phyloP scores from a whole-genome alignment of 2,113 vertebrate genomes.

The Emydura subglobosa region DNA sequence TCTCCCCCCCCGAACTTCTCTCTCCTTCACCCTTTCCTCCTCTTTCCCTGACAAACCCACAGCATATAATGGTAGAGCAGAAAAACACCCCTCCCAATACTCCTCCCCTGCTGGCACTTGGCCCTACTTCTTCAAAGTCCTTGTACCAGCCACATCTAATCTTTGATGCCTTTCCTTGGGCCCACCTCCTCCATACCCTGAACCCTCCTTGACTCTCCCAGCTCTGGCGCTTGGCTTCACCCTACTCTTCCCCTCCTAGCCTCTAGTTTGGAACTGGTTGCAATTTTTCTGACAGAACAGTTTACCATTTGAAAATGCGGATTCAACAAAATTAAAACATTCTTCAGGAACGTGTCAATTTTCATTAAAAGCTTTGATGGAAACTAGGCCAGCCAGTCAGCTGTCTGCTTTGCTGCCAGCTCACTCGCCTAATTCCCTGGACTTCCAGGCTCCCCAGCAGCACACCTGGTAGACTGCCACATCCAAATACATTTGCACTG shows the following conservation, averaged over 20 bases:
- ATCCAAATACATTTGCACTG: rapidly evolving
- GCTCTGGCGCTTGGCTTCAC: background rate
- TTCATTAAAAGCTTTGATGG: background rate
- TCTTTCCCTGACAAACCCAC: background rate
- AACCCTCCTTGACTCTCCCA: background rate
- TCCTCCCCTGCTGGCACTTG: background rate
- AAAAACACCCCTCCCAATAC: background rate
- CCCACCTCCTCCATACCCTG: background rate
- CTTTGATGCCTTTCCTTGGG: background rate
- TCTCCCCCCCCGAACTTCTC: too few relatives aligned
- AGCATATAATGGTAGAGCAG: background rate
- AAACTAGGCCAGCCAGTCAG: background rate
- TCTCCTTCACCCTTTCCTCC: background rate
- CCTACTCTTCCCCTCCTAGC: background rate
- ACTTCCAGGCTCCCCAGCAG: background rate
- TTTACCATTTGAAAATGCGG: background rate
- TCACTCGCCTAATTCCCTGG: background rate
- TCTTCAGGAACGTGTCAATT: background rate
- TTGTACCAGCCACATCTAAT: rapidly evolving
- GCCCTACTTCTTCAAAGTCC: background rate
- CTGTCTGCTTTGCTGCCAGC: background rate
- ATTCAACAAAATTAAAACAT: background rate
- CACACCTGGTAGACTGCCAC: background rate
- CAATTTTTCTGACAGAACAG: background rate
- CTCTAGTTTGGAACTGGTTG: rapidly evolving